A percentile compares a stretch with the other conserved stretches of the same genome.
These are phyloP conservation scores for Platichthys flesus DNA, from an alignment of 2,113 vertebrate species.

Conservation along the genomic window DNA sequence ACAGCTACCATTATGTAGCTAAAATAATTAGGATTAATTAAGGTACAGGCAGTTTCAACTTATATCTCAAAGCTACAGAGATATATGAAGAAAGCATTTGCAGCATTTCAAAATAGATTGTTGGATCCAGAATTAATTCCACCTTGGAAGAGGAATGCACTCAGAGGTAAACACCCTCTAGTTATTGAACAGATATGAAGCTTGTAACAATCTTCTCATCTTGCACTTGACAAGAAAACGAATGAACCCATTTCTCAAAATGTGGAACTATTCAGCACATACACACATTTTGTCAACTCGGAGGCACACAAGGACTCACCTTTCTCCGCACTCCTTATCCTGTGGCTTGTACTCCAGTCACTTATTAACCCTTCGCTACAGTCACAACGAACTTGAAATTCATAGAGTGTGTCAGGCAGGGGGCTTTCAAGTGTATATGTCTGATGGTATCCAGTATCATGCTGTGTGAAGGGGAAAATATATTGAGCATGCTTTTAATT, in stretches of 20 bases:
- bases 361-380: slow-evolving; percentile 64
- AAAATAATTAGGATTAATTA: too few relatives aligned
- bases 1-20: too few relatives aligned
- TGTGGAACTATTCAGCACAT: not conserved
- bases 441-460: not conserved
- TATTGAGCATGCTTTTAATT: not conserved
- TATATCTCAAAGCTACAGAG: not conserved
- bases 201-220: too few relatives aligned
- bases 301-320: slow-evolving; percentile 68
- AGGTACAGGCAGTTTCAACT: too few relatives aligned
- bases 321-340: slow-evolving; percentile 55
- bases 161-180: too few relatives aligned
- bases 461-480: slow-evolving; percentile 33
- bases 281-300: not conserved
- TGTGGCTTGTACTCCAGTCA: slow-evolving; percentile 74
- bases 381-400: slow-evolving; percentile 79
- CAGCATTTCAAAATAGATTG: too few relatives aligned
- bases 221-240: too few relatives aligned
- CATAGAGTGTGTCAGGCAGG: slow-evolving; percentile 68
- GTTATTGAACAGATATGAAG: too few relatives aligned
- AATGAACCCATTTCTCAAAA: not conserved
- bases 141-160: too few relatives aligned
- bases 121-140: too few relatives aligned
- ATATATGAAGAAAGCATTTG: not conserved
- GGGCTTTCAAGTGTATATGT: slow-evolving; percentile 6